Base-by-base conservation (phyloP, 2,113 vertebrate species). In the Eclectus roratus region DNA sequence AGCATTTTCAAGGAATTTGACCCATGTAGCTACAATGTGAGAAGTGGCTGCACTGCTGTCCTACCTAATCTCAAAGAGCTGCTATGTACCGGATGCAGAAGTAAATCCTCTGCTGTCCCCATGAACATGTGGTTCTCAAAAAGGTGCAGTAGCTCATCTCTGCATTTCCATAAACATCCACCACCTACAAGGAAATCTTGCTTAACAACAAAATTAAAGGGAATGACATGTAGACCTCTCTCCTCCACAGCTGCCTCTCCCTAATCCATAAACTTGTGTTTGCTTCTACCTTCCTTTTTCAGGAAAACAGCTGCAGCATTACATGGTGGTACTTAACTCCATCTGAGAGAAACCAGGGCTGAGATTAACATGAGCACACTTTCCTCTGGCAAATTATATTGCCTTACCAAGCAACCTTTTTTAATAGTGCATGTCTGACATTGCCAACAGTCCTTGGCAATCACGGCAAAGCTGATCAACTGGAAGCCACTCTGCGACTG, bases 391-490 rank as follows among this genome's bases (percentile, higher is more conserved):
- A 96, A 95, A 95, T 87, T 37, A 76, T 58, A 91, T 58, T 92
- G 47, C 73, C 87, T 76, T 84, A 69, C 35, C 58, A 89, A 81
- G 80, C 1, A 0, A 81, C 63, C 77, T 93, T 89, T 80, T 73
- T 87, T 70, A 96, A 93, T 92, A 94, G 92, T 35, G 44, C 70
- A 65, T 8, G 49, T 82, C 70, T 95, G 92, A 95, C 93, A 58
- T 9, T 58, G 55, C 96, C 76, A 96, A 88, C 47, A 92, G 73
- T 89, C 80, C 71, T 72, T 95, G 86, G 94, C 92, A 95, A 56
- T 44, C 78, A 79, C 58, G 61, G 89, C 70, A 92, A 82, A 85
- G 66, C 94, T 87, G 91, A 95, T 94, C 93, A 94, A 89, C 91
- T 70, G 91, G 91, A 94, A 73, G 88, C 91, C 64, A 33, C 58